phyloP scores from a whole-genome alignment of 2,797 vertebrate species.

The Artibeus jamaicensis region DNA sequence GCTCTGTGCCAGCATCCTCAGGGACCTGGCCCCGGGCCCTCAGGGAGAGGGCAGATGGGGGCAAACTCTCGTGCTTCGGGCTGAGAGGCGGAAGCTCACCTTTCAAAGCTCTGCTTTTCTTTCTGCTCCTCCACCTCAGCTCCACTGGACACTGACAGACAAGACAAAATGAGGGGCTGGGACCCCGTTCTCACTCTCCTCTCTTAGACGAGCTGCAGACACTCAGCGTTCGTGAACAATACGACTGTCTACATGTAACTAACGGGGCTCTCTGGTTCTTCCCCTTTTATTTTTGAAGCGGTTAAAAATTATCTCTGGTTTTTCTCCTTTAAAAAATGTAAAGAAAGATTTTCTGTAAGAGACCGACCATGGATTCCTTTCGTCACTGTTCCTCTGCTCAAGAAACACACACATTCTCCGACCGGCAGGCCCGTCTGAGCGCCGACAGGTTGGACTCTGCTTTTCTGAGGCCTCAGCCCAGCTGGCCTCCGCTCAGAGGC shows the following conservation, averaged over 20 bases:
- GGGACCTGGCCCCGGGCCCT: not conserved
- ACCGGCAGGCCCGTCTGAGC: not conserved
- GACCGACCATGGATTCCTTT: not conserved
- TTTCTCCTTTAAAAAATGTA: not conserved
- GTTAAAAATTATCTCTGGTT: not conserved
- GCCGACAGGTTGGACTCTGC: not conserved
- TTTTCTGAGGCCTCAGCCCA: not conserved
- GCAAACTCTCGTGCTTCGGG: accelerated
- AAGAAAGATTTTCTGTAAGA: not conserved
- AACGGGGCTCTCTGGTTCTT: not conserved
- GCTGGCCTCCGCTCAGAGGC: not conserved
- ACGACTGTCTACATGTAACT: too few species aligned
- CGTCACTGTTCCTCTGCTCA: not conserved
- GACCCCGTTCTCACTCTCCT: too few species aligned
- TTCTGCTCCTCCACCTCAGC: not conserved
- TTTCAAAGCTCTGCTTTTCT: not conserved
- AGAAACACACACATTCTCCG: not conserved
- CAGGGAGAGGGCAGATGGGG: not conserved
- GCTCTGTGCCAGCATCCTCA: accelerated
- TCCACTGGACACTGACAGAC: not conserved
- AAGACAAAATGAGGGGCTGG: too few species aligned
- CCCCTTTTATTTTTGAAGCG: not conserved
- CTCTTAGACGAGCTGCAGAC: too few species aligned
- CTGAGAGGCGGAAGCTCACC: not conserved
- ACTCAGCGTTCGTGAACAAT: too few species aligned